Percentiles rank a stretch among this genome's conserved stretches.
Conservation (phyloP, 2,797 vertebrate genomes). For the Brachymystax lenok region DNA sequence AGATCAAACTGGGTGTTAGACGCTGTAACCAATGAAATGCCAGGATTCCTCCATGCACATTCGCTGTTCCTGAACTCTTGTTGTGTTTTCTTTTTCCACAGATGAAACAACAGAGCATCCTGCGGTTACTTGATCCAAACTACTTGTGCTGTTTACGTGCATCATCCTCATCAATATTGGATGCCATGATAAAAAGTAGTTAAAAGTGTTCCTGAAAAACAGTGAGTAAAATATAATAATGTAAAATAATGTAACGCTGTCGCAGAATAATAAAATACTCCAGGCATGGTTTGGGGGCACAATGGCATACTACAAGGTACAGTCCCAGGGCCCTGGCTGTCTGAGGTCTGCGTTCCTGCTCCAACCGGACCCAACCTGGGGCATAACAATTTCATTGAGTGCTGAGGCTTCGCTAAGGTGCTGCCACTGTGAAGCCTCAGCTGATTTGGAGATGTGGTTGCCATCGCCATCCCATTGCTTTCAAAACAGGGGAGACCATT, state of each 20-base stretch:
- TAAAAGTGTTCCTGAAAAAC: conserved; percentile 27
- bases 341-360: conserved; percentile 34
- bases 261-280: conserved; percentile 33
- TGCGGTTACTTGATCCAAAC: conserved; percentile 43
- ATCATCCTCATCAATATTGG: conserved; percentile 57
- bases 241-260: conserved; percentile 29
- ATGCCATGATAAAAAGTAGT: conserved; percentile 27
- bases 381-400: conserved; percentile 58
- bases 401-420: conserved; percentile 45
- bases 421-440: conserved; percentile 46
- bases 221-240: not conserved
- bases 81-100: conserved; percentile 25
- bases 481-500: conserved; percentile 25
- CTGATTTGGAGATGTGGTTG: conserved; percentile 39
- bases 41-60: conserved; percentile 35
- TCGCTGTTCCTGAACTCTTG: conserved; percentile 17
- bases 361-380: conserved; percentile 1
- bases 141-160: conserved; percentile 44
- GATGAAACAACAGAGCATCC: conserved; percentile 23
- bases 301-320: conserved; percentile 25
- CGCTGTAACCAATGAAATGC: not conserved
- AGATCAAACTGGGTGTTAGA: not conserved
- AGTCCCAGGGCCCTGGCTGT: conserved; percentile 10
- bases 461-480: conserved; percentile 33
- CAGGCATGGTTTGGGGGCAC: not conserved